phyloP scores from a whole-genome alignment of 2,113 vertebrate species.

The Tragelaphus buxtoni region DNA sequence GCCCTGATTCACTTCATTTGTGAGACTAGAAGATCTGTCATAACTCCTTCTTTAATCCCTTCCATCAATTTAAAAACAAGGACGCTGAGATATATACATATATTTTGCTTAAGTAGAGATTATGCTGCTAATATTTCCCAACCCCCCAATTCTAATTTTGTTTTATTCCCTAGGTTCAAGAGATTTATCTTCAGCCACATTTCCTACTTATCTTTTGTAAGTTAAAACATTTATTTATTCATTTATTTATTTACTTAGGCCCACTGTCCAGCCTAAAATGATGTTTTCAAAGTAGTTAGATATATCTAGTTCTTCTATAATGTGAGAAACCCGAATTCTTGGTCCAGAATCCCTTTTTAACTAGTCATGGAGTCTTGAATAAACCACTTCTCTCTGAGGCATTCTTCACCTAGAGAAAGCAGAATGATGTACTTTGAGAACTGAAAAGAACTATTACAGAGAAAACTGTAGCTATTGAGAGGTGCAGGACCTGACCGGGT shows the following conservation, averaged over 20 bases:
- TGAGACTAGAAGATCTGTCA: background rate
- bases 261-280: background rate
- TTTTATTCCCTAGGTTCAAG: background rate
- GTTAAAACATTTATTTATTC: background rate
- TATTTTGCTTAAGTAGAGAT: background rate
- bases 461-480: background rate
- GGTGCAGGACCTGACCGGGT: background rate
- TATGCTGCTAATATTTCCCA: background rate
- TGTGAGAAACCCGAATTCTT: background rate
- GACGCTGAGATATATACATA: background rate
- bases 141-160: background rate
- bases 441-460: background rate
- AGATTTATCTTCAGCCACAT: background rate
- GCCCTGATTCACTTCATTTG: background rate
- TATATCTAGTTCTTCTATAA: background rate
- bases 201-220: background rate
- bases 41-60: background rate
- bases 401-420: background rate
- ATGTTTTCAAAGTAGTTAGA: background rate
- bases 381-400: background rate
- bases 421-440: background rate
- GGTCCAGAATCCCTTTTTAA: background rate
- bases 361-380: background rate
- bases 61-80: conserved; percentile 5
- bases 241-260: background rate